These are phyloP conservation scores for Acomys russatus DNA, from an alignment of 2,797 vertebrate species.

Conservation along the genomic window DNA sequence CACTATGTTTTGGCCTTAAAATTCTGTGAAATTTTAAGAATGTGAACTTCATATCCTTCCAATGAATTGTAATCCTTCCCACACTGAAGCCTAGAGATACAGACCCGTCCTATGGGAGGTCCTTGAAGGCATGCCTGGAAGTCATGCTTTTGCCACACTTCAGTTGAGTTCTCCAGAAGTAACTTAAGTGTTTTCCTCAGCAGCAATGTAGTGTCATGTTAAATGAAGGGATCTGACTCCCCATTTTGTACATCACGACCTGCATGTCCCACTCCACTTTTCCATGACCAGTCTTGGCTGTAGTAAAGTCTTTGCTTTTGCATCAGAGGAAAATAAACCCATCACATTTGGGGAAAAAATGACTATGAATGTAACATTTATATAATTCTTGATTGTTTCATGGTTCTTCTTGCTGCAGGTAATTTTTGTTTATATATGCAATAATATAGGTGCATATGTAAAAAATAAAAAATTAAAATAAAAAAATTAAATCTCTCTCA, in stretches of 20 bases:
- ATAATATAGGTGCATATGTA: too few relatives aligned
- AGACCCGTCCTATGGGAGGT: conserved; percentile 79
- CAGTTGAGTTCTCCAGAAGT: conserved; percentile 84
- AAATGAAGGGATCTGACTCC: conserved; percentile 69
- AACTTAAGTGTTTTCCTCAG: conserved; percentile 82
- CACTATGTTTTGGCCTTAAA: conserved; percentile 90
- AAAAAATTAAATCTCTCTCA: too few relatives aligned
- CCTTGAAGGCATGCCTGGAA: conserved; percentile 87
- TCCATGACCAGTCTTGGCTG: conserved; percentile 82
- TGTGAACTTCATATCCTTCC: conserved; percentile 89
- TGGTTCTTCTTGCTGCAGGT: too few relatives aligned
- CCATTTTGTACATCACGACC: conserved; percentile 76
- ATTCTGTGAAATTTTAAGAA: conserved; percentile 88
- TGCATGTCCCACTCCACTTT: conserved; percentile 87
- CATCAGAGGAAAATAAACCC: conserved; percentile 89
- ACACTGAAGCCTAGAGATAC: conserved; percentile 81
- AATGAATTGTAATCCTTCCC: conserved; percentile 87
- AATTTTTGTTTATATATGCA: too few relatives aligned
- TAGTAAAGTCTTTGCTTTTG: conserved; percentile 86
- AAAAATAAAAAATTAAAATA: too few relatives aligned
- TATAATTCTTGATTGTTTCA: too few relatives aligned
- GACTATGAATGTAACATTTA: too few relatives aligned
- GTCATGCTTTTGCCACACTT: conserved; percentile 88
- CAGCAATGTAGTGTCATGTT: conserved; percentile 78
- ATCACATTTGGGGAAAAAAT: conserved; percentile 87